A percentile compares a stretch with the other conserved stretches of the same genome.
phyloP scores from a whole-genome alignment of 2,113 vertebrate genomes.

The Lethenteron reissneri region DNA sequence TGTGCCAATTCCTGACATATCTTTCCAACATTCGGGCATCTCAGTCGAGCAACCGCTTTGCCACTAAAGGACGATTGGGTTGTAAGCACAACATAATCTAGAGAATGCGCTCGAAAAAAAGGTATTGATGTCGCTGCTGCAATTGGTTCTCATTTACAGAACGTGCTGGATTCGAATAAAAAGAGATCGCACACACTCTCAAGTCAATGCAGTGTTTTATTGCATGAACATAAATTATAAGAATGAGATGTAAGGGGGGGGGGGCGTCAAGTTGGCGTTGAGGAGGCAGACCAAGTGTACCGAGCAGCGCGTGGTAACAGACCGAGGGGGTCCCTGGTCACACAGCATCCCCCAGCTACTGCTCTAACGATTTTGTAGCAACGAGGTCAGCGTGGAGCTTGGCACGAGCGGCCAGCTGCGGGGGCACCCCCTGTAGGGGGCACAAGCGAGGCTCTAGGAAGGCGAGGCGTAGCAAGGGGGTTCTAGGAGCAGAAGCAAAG shows the following conservation, averaged over 20 bases:
- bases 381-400: background rate
- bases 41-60: background rate
- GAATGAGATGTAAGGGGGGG: background rate
- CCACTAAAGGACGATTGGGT: background rate
- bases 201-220: conserved; percentile 5
- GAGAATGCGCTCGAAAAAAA: background rate
- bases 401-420: background rate
- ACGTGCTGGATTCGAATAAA: background rate
- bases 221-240: conserved; percentile 6
- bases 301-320: background rate
- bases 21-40: background rate
- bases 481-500: no score
- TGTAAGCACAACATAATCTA: background rate
- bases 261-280: background rate
- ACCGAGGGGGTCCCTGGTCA: background rate
- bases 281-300: background rate
- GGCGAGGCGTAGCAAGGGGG: no score
- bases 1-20: no score
- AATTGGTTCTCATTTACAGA: background rate
- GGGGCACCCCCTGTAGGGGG: no score
- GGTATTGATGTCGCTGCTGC: background rate
- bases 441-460: no score
- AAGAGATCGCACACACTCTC: background rate
- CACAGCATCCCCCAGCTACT: background rate
- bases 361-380: background rate